Evolutionary conservation across 1,140 invertebrate species (phyloP).

Genomic region (Meloidogyne exigua): DNA sequence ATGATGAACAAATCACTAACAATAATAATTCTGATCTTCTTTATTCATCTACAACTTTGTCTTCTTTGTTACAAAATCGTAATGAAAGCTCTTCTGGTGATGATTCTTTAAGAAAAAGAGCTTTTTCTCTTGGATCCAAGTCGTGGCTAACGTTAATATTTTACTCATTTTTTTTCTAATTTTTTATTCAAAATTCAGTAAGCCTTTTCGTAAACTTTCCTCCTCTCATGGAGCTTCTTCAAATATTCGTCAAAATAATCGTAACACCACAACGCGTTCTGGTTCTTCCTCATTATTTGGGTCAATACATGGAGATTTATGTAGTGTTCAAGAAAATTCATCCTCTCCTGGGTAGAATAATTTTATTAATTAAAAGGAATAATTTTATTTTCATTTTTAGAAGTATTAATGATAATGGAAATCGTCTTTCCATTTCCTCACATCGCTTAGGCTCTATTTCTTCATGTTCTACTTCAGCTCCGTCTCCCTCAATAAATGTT

Average conservation of each 20-base stretch:
- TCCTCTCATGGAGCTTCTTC: slow-evolving; percentile 8
- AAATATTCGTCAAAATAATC: slow-evolving; percentile 12
- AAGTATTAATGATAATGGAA: slow-evolving; percentile 3
- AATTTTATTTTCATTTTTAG: background rate
- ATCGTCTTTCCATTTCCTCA: background rate
- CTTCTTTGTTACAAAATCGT: background rate
- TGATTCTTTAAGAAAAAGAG: slow-evolving; percentile 32
- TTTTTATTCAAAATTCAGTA: slow-evolving; percentile 33
- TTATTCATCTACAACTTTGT: background rate
- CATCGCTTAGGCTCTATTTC: slow-evolving; percentile 20
- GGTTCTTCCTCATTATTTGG: slow-evolving; percentile 14
- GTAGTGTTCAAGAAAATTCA: background rate
- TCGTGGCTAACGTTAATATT: slow-evolving; percentile 30
- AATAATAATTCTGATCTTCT: background rate
- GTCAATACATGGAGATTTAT: slow-evolving; percentile 5
- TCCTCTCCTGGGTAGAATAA: background rate
- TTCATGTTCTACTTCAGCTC: slow-evolving; percentile 12
- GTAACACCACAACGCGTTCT: slow-evolving; percentile 1
- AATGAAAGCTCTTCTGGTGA: background rate
- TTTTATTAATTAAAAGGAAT: background rate
- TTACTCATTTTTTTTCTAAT: background rate
- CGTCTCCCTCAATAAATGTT: background rate
- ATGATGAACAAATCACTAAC: slow-evolving; percentile 16
- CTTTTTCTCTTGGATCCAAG: slow-evolving; percentile 30
- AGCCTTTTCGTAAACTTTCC: slow-evolving; percentile 32